A percentile compares a stretch with the other conserved stretches of the same genome.
phyloP scores from a whole-genome alignment of 2,888 invertebrate genomes.

The Dicyrtoma fusca region DNA sequence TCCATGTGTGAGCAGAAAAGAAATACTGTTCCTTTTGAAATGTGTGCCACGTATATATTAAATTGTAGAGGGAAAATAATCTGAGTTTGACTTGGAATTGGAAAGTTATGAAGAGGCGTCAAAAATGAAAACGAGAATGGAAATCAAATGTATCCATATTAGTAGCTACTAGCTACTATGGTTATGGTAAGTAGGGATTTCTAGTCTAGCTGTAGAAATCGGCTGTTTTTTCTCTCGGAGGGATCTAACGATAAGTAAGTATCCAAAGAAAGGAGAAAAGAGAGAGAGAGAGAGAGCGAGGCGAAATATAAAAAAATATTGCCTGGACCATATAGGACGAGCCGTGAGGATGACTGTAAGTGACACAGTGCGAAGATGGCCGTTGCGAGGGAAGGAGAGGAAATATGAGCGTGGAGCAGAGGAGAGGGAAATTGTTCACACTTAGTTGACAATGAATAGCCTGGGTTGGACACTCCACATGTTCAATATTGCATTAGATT shows the following conservation, averaged over 20 bases:
- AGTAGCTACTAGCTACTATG: too few species aligned
- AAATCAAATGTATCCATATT: neutral
- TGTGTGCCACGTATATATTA: too few species aligned
- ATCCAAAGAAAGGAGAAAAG: neutral
- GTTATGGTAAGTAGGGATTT: too few species aligned
- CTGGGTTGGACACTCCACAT: constrained; percentile 35
- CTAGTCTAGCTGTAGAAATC: too few species aligned
- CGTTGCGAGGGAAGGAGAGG: constrained; percentile 14
- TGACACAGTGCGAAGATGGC: constrained; percentile 14
- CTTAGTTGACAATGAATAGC: constrained; percentile 36
- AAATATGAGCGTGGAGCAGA: constrained; percentile 39
- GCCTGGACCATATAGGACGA: neutral
- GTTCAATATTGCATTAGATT: constrained; percentile 26
- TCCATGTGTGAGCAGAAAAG: too few species aligned
- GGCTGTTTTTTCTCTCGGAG: neutral
- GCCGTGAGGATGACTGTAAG: constrained; percentile 18
- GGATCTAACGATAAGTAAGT: constrained; percentile 2
- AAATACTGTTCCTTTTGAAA: too few species aligned
- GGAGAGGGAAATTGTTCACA: constrained; percentile 32
- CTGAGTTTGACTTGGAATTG: too few species aligned
- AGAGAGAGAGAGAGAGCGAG: neutral
- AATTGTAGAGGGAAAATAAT: neutral
- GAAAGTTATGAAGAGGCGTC: constrained; percentile 2
- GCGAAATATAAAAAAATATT: neutral
- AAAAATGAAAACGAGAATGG: constrained; percentile 3